phyloP scores from a whole-genome alignment of 2,797 vertebrate species.

The Avahi laniger region DNA sequence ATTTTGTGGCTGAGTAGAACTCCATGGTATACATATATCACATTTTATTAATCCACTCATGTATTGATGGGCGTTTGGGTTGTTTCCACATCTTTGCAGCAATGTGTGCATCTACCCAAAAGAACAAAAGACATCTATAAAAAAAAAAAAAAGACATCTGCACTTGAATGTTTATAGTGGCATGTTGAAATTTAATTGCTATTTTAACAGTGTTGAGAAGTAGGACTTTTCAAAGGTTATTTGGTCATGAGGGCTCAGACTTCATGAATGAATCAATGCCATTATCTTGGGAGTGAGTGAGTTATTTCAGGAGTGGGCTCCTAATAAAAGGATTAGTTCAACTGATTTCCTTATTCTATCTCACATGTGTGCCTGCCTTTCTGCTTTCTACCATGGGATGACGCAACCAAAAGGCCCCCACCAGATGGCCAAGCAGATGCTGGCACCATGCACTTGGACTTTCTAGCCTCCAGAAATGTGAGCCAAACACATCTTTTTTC shows the following conservation, averaged over 20 bases:
- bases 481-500: not conserved
- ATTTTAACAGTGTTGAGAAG: not conserved
- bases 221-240: not conserved
- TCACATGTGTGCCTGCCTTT: not conserved
- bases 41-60: too few relatives aligned
- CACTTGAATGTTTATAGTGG: too few relatives aligned
- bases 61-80: too few relatives aligned
- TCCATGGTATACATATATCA: too few relatives aligned
- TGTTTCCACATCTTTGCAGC: too few relatives aligned
- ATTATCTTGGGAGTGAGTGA: not conserved
- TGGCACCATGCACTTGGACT: not conserved
- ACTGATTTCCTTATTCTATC: not conserved
- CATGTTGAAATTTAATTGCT: not conserved
- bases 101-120: too few relatives aligned
- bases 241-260: not conserved
- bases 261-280: not conserved
- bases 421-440: not conserved
- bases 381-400: not conserved
- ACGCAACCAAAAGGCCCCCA: not conserved
- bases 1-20: too few relatives aligned
- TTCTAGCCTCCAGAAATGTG: not conserved
- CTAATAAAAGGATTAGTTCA: not conserved
- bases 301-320: not conserved
- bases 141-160: too few relatives aligned
- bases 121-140: too few relatives aligned